Evolutionary conservation across 2,888 invertebrate genomes (phyloP).

Genomic region (Ryuthela nishihirai): DNA sequence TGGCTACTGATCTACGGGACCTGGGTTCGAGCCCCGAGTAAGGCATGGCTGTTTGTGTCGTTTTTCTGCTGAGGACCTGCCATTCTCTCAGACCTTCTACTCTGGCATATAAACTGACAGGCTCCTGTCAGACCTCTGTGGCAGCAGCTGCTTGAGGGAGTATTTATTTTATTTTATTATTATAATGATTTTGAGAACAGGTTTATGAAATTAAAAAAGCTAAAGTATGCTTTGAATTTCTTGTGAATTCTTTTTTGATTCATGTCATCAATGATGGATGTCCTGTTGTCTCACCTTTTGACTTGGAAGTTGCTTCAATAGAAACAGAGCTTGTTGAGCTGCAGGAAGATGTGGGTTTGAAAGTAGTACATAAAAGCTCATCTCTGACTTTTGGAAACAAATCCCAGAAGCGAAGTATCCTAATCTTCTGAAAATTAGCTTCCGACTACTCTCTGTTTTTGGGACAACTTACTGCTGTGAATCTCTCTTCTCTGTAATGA

Average conservation of each 20-base stretch:
- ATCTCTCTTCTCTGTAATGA: conserved; percentile 2
- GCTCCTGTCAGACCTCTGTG: too few relatives aligned
- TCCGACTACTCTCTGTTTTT: conserved; percentile 1
- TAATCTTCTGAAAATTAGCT: conserved; percentile 2
- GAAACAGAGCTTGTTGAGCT: conserved; percentile 1
- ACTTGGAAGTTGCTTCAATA: not conserved
- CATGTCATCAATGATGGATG: conserved; percentile 6
- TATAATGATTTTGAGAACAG: not conserved
- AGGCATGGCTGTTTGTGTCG: too few relatives aligned
- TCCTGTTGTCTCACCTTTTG: not conserved
- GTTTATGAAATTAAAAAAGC: not conserved
- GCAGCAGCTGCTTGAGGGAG: too few relatives aligned
- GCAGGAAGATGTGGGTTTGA: not conserved
- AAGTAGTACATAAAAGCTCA: not conserved
- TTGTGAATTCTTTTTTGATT: conserved; percentile 5
- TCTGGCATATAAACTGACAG: too few relatives aligned
- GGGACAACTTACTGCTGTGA: not conserved
- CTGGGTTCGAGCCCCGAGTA: too few relatives aligned
- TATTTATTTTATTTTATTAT: too few relatives aligned
- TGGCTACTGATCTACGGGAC: too few relatives aligned
- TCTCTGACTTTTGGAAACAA: conserved; percentile 7
- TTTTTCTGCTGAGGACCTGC: too few relatives aligned
- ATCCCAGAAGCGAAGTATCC: conserved; percentile 1
- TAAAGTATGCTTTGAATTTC: conserved; percentile 1
- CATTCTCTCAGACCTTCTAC: too few relatives aligned